These are phyloP conservation scores for Hapalemur alaotrensis DNA, from an alignment of 2,797 vertebrate species.

Conservation along the genomic window DNA sequence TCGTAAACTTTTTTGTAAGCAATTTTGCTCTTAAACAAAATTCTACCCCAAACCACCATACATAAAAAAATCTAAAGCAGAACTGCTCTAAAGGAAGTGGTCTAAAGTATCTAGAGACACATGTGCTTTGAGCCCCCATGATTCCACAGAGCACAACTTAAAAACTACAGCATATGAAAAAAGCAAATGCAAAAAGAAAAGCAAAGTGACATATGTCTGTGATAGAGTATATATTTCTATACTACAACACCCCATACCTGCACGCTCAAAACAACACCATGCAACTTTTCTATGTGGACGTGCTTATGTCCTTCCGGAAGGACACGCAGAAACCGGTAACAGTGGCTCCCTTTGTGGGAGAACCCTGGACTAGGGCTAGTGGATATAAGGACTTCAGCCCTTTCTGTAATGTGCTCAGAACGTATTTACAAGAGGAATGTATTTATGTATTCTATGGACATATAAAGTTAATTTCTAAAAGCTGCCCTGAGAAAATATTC, in stretches of 20 bases:
- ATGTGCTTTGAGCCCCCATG: background rate
- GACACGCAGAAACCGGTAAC: background rate
- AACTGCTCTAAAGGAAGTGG: constrained; percentile 53
- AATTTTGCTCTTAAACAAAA: constrained; percentile 36
- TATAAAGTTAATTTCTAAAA: background rate
- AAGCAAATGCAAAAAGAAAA: background rate
- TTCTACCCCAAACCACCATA: background rate
- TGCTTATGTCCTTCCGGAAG: background rate
- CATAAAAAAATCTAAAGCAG: constrained; percentile 23
- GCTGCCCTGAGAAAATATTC: background rate
- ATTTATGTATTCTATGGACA: background rate
- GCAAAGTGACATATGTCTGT: background rate
- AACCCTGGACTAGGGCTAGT: background rate
- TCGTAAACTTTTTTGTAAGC: background rate
- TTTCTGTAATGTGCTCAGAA: background rate
- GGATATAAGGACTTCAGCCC: background rate
- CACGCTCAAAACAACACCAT: background rate
- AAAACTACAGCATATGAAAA: background rate
- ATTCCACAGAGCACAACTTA: background rate
- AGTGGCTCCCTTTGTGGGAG: background rate
- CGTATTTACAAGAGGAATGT: background rate
- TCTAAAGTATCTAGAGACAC: background rate
- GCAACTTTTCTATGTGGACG: background rate
- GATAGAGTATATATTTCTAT: background rate
- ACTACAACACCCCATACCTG: background rate